Evolutionary conservation across 2,888 invertebrate genomes (phyloP).

Genomic region (Mellilla xanthometata): DNA sequence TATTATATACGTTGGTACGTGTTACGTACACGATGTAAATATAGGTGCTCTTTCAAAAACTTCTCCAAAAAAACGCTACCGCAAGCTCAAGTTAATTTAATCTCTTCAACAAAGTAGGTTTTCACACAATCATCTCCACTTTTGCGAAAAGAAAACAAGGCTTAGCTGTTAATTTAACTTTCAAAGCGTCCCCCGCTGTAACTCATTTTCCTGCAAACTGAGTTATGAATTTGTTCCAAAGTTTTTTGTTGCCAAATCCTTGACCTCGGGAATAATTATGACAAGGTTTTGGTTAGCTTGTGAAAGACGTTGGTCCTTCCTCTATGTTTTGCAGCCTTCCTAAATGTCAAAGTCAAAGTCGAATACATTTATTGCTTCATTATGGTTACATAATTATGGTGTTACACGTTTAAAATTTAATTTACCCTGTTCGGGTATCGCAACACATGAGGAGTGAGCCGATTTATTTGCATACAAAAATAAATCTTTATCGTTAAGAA

Average conservation of each 20-base stretch:
- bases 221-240: conserved; percentile 54
- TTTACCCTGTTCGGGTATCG: no score
- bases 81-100: conserved; percentile 23
- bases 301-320: conserved; percentile 2
- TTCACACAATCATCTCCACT: conserved; percentile 12
- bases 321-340: conserved; percentile 1
- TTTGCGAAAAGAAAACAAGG: conserved; percentile 18
- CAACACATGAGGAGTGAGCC: no score
- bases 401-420: no score
- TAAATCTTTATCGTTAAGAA: no score
- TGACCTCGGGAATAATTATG: conserved; percentile 15
- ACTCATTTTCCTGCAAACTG: conserved; percentile 46
- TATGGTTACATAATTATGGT: no score
- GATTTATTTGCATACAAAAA: no score
- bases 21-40: no score
- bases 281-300: conserved; percentile 9
- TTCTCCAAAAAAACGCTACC: not conserved
- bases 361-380: not conserved
- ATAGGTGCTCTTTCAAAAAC: not conserved
- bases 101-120: conserved; percentile 27
- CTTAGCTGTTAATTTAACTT: conserved; percentile 52
- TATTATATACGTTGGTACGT: no score
- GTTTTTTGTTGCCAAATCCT: conserved; percentile 31
- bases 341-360: no score
- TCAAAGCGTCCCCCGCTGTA: conserved; percentile 40